Evolutionary conservation across 2,113 vertebrate genomes (phyloP).

Genomic region (Meles meles): DNA sequence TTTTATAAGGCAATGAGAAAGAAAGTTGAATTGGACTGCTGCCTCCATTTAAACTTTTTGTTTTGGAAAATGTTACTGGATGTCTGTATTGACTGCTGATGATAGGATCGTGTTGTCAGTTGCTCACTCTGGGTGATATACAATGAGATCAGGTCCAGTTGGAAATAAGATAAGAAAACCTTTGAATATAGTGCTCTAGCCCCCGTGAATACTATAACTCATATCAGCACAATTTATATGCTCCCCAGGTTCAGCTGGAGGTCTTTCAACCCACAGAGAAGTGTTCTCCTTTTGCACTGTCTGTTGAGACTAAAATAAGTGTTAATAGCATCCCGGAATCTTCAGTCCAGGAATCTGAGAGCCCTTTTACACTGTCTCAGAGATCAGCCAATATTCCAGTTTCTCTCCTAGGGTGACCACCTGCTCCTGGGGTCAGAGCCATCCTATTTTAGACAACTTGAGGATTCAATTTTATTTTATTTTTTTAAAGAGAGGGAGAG

Average conservation of each 20-base stretch:
- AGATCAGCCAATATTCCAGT: conserved; percentile 33
- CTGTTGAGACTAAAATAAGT: not conserved
- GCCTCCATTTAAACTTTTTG: not conserved
- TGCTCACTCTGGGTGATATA: not conserved
- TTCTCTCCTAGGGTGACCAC: not conserved
- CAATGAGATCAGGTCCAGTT: not conserved
- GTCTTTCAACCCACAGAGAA: not conserved
- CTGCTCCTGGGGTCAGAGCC: not conserved
- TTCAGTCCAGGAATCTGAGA: not conserved
- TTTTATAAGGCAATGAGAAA: not conserved
- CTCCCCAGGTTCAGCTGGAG: not conserved
- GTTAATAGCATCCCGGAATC: not conserved
- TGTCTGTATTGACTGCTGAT: not conserved
- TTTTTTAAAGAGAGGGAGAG: not conserved
- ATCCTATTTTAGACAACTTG: not conserved
- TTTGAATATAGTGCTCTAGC: not conserved
- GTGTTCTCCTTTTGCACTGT: not conserved
- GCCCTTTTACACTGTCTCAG: conserved; percentile 19
- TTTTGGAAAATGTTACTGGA: not conserved
- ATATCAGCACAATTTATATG: not conserved
- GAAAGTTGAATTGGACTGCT: not conserved
- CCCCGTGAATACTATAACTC: not conserved
- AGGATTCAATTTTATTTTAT: not conserved
- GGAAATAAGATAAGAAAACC: not conserved
- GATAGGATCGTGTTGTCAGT: not conserved